Conservation (phyloP, 2,113 vertebrate species). For the Sialia sialis region DNA sequence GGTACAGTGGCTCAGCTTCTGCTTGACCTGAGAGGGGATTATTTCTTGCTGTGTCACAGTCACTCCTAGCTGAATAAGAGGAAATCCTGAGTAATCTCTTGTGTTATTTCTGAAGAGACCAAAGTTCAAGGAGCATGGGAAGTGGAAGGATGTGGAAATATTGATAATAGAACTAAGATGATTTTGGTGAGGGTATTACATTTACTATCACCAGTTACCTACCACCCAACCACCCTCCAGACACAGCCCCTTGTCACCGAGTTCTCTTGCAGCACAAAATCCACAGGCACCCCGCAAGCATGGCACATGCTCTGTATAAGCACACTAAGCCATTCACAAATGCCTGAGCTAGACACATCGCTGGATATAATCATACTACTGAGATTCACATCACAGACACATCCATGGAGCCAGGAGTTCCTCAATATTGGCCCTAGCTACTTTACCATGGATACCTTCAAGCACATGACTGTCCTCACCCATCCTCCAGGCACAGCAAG, state of each 20-base stretch:
- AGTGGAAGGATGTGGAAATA: background rate
- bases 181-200: background rate
- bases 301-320: background rate
- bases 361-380: background rate
- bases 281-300: background rate
- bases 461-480: background rate
- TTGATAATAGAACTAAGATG: background rate
- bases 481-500: background rate
- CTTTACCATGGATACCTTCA: background rate
- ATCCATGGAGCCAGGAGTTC: background rate
- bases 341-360: background rate
- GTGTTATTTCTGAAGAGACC: background rate
- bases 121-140: background rate
- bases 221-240: background rate
- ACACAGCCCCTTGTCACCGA: background rate
- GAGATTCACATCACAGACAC: background rate
- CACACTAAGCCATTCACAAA: background rate
- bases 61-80: constrained; percentile 21
- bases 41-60: constrained; percentile 43
- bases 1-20: background rate
- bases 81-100: constrained; percentile 24
- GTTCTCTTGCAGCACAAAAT: background rate
- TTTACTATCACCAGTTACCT: background rate
- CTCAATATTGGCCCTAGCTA: background rate
- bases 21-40: background rate